Base-by-base conservation (phyloP, 2,113 vertebrate species). In the Perognathus longimembris region DNA sequence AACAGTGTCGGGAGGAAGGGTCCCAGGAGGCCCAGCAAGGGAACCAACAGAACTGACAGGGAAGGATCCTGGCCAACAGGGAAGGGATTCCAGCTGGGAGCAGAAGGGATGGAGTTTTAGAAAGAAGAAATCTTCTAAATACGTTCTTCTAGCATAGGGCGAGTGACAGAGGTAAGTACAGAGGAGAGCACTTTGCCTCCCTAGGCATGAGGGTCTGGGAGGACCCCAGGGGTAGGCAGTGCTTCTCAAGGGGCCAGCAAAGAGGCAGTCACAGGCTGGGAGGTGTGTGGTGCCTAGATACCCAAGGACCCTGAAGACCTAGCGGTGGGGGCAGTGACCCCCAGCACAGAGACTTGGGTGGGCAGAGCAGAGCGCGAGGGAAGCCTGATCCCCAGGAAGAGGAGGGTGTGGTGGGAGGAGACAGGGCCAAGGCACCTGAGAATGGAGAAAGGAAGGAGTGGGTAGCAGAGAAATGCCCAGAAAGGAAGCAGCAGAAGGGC, bases 361-460 rank as follows among this genome's bases (percentile, higher is more conserved):
- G 71, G 59, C 28, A 24, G 38, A 36, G 28, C 54, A 50, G 67
- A 66, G 50, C 6, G 17, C 22, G 26, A 28, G 50, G 22, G 42
- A 71, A 6, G 0, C 54, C 73, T 15, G 70, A 66, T 40, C 14
- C 73, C 54, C 12, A 20, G 30, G 57, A 64, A 66, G 17, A 64
- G 40, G 61, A 45, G 36, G 5, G 30, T 11, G n/a, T 11, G 64
- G 9, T 32, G 5, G 4, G 34, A 26, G 28, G 10, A 30, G 75
- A 36, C 26, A 14, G 54, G 64, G 40, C 61, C 1, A 3, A 30
- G 22, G 61, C 28, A 38, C 24, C 3, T 6, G 12, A 63, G 45
- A 28, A 1, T 17, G 12, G 76, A 0, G 28, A 26, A 26, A 24
- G 0, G 7, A 85, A 59, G 32, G 54, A 82, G 45, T 1, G 0